phyloP scores from a whole-genome alignment of 2,888 invertebrate species.

The Sesia apiformis region DNA sequence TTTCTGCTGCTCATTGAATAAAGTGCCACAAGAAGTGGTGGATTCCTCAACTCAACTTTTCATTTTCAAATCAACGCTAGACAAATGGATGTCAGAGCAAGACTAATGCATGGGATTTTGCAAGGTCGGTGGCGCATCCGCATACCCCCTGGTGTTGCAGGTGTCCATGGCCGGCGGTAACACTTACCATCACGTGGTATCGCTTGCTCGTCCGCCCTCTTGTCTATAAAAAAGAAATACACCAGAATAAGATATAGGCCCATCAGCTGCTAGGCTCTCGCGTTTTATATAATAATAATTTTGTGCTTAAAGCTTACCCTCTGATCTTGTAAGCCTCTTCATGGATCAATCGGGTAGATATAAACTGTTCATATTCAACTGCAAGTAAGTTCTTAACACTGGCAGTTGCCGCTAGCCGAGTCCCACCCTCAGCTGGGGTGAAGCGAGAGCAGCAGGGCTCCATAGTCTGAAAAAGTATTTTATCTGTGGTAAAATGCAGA shows the following conservation, averaged over 20 bases:
- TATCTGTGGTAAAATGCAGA: too few species aligned
- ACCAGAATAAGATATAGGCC: too few species aligned
- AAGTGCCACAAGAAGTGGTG: too few species aligned
- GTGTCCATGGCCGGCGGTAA: neutral
- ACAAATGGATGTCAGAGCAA: too few species aligned
- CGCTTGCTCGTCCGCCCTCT: neutral
- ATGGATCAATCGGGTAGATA: conserved; percentile 89
- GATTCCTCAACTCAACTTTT: too few species aligned
- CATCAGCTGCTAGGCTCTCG: too few species aligned
- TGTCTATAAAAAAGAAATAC: neutral
- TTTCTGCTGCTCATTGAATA: too few species aligned
- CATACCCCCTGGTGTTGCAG: neutral
- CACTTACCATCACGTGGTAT: neutral
- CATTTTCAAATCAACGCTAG: too few species aligned
- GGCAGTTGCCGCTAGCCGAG: conserved; percentile 46
- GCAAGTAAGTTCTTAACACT: conserved; percentile 42
- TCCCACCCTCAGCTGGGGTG: conserved; percentile 59
- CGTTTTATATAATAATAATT: neutral
- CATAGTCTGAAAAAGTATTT: conserved; percentile 12
- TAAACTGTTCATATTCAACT: conserved; percentile 81
- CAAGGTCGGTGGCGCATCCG: neutral
- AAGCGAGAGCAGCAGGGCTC: conserved; percentile 50
- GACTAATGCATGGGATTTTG: too few species aligned
- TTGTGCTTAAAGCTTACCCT: conserved; percentile 34
- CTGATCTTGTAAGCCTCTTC: conserved; percentile 83